phyloP scores from a whole-genome alignment of 2,888 invertebrate species.

The Apomyelois bistriatella region DNA sequence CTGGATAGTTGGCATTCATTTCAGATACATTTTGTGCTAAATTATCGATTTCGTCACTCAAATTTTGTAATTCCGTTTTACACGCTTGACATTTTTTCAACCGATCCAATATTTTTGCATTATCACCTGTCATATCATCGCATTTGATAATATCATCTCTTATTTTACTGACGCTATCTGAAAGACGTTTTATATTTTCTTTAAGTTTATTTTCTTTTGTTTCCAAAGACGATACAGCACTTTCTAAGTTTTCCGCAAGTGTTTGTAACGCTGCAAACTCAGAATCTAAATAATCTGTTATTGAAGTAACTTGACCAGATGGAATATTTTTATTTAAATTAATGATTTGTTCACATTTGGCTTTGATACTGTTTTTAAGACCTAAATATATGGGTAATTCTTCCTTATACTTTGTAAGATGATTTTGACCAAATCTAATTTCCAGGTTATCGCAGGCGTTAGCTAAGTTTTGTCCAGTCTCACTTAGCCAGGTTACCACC shows the following conservation, averaged over 20 bases:
- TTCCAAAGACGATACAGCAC: slow-evolving; percentile 85
- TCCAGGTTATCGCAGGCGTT: slow-evolving; percentile 89
- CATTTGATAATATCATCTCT: slow-evolving; percentile 93
- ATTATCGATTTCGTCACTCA: slow-evolving; percentile 84
- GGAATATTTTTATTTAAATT: slow-evolving; percentile 86
- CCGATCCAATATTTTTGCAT: slow-evolving; percentile 89
- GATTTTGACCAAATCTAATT: slow-evolving; percentile 88
- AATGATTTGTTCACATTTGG: slow-evolving; percentile 89
- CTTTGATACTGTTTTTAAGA: slow-evolving; percentile 86
- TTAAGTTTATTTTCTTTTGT: slow-evolving; percentile 87
- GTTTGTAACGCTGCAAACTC: slow-evolving; percentile 88
- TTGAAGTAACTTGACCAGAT: slow-evolving; percentile 83
- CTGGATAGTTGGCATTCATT: slow-evolving; percentile 87
- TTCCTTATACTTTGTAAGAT: slow-evolving; percentile 90
- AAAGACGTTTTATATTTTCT: slow-evolving; percentile 84
- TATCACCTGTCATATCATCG: slow-evolving; percentile 93
- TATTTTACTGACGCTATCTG: slow-evolving; percentile 85
- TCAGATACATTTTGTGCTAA: slow-evolving; percentile 85
- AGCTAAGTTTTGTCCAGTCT: slow-evolving; percentile 88
- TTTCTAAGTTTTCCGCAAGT: slow-evolving; percentile 87
- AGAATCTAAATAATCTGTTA: slow-evolving; percentile 84
- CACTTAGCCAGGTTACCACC: slow-evolving; percentile 89
- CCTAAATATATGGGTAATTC: slow-evolving; percentile 90
- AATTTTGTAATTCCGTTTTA: slow-evolving; percentile 84
- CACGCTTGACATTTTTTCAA: slow-evolving; percentile 87